Evolutionary conservation across 2,113 vertebrate genomes (phyloP).

Genomic region (Leptodactylus fuscus): DNA sequence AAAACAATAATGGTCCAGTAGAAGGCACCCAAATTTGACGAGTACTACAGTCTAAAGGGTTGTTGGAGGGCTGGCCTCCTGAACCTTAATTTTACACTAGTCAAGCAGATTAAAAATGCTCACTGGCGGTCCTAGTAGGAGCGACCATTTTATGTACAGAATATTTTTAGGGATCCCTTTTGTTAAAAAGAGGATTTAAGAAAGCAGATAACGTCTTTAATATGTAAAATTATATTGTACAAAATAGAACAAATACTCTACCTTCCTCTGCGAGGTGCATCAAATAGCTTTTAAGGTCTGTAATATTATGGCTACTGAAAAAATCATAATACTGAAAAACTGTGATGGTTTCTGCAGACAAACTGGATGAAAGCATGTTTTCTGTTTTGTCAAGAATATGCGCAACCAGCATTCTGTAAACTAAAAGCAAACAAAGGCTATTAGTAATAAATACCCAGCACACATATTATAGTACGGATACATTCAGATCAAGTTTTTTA

Average conservation of each 20-base stretch:
- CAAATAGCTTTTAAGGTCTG: conserved; percentile 86
- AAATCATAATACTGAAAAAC: conserved; percentile 93
- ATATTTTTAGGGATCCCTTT: too few relatives aligned
- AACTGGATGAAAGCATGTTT: conserved; percentile 73
- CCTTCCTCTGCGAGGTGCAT: conserved; percentile 88
- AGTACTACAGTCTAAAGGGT: too few relatives aligned
- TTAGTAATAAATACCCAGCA: not conserved
- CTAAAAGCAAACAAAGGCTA: conserved; percentile 68
- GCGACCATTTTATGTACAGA: too few relatives aligned
- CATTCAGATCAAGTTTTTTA: not conserved
- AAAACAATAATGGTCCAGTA: too few relatives aligned
- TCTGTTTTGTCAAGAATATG: conserved; percentile 88
- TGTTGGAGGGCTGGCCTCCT: too few relatives aligned
- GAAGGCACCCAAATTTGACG: too few relatives aligned
- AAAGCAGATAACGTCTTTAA: too few relatives aligned
- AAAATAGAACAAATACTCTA: conserved; percentile 62
- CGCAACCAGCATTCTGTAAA: conserved; percentile 83
- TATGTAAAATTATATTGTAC: not conserved
- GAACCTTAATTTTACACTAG: too few relatives aligned
- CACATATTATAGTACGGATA: not conserved
- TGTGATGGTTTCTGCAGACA: conserved; percentile 86
- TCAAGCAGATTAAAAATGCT: too few relatives aligned
- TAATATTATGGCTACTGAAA: conserved; percentile 78
- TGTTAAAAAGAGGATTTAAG: too few relatives aligned
- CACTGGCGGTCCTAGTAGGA: too few relatives aligned